phyloP scores from a whole-genome alignment of 2,113 vertebrate species.

The Leptosomus discolor region DNA sequence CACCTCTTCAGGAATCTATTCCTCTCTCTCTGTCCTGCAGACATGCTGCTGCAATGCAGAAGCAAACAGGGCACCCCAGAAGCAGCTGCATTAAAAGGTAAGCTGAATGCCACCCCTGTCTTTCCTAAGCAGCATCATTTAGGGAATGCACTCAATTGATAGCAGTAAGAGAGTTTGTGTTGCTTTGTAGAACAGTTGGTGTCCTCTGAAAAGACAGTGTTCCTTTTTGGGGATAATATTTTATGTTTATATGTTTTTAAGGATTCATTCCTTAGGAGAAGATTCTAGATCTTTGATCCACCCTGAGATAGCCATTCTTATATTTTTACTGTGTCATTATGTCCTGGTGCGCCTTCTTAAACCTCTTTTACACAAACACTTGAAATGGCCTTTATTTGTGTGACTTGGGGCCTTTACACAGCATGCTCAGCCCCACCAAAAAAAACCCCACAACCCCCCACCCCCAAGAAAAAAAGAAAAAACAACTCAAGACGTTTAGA shows the following conservation, averaged over 20 bases:
- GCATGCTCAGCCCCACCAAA: neutral
- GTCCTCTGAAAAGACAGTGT: neutral
- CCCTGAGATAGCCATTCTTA: neutral
- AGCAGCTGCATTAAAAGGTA: neutral
- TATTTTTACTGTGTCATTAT: neutral
- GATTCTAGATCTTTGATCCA: neutral
- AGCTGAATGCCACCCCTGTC: neutral
- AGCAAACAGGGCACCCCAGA: neutral
- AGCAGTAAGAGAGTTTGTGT: neutral
- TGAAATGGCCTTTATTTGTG: neutral
- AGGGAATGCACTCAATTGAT: fast-evolving
- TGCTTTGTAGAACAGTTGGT: neutral
- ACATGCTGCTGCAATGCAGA: neutral
- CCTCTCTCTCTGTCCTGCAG: neutral
- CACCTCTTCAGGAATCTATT: neutral
- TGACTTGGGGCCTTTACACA: neutral
- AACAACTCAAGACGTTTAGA: neutral
- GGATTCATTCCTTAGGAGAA: neutral
- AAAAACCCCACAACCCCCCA: neutral
- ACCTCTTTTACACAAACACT: neutral
- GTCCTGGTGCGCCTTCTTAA: neutral
- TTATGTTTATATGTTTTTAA: neutral
- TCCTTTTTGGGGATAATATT: neutral
- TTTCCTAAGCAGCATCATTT: neutral
- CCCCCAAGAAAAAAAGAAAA: neutral